Percentiles rank a stretch among this genome's conserved stretches.
phyloP scores from a whole-genome alignment of 2,113 vertebrate genomes.

The Turdus rufiventris region DNA sequence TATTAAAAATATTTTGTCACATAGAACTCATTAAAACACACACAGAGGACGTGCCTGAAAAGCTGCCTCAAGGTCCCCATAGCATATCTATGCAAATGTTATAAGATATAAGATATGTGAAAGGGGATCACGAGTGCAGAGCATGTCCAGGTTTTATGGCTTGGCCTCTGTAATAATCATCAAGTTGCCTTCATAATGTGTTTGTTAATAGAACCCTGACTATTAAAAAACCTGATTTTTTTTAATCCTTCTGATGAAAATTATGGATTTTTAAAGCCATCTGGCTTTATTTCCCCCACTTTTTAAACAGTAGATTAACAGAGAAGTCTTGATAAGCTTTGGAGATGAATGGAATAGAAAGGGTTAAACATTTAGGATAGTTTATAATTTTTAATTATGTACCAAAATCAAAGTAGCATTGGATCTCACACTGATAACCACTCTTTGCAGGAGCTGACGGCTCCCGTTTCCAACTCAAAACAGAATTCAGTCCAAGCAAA shows the following conservation, averaged over 20 bases:
- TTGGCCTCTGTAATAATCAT: neutral
- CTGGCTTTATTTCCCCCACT: neutral
- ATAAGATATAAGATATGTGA: neutral
- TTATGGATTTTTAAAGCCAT: rapidly evolving
- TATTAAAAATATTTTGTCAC: neutral
- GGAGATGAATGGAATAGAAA: neutral
- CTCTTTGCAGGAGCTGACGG: neutral
- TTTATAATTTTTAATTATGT: neutral
- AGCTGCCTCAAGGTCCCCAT: neutral
- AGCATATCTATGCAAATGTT: neutral
- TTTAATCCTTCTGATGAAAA: neutral
- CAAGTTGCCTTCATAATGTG: neutral
- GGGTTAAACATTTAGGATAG: neutral
- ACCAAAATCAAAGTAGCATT: neutral
- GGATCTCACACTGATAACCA: neutral
- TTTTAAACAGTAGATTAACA: neutral
- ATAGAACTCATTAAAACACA: neutral
- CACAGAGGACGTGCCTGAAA: neutral
- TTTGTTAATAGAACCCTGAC: neutral
- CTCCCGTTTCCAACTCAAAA: neutral
- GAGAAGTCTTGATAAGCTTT: neutral
- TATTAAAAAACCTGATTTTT: neutral
- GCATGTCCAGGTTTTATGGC: neutral
- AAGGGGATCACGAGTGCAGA: neutral
- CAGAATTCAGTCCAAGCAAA: neutral